These are phyloP conservation scores for Zeugodacus cucurbitae DNA, from an alignment of 1,140 invertebrate genomes.

Conservation along the genomic window DNA sequence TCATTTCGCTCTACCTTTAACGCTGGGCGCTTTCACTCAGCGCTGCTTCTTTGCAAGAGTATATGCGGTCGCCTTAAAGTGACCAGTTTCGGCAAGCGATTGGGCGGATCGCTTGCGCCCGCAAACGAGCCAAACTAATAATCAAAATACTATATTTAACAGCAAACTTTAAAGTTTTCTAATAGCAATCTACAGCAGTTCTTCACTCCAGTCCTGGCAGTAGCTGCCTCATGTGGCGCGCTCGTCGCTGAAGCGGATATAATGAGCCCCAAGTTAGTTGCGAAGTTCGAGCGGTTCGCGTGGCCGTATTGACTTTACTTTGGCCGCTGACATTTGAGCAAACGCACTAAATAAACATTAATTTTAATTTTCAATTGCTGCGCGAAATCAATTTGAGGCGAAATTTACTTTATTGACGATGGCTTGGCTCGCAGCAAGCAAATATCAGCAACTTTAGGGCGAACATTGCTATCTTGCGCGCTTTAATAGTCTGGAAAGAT, in stretches of 20 bases:
- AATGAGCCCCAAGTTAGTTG: neutral
- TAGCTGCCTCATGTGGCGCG: neutral
- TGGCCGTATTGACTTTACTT: neutral
- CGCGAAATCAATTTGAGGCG: neutral
- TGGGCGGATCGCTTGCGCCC: neutral
- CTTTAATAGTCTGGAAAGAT: neutral
- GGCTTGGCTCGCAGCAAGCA: neutral
- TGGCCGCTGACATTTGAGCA: neutral
- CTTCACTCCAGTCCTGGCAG: neutral
- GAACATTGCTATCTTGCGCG: neutral
- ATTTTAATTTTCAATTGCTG: conserved; percentile 33
- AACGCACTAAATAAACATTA: conserved; percentile 20
- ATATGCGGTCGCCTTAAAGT: neutral
- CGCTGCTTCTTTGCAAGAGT: no score
- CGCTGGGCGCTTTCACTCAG: neutral
- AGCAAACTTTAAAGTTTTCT: conserved; percentile 13
- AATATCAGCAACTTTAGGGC: neutral
- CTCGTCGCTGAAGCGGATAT: neutral
- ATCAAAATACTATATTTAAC: conserved; percentile 39
- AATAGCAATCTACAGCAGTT: neutral
- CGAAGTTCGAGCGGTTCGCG: neutral
- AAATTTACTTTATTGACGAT: conserved; percentile 1
- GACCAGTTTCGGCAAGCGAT: neutral
- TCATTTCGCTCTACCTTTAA: conserved; percentile 29
- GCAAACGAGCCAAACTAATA: conserved; percentile 36